Evolutionary conservation across 2,113 vertebrate genomes (phyloP).

Genomic region (Coptodon bakossiorum): DNA sequence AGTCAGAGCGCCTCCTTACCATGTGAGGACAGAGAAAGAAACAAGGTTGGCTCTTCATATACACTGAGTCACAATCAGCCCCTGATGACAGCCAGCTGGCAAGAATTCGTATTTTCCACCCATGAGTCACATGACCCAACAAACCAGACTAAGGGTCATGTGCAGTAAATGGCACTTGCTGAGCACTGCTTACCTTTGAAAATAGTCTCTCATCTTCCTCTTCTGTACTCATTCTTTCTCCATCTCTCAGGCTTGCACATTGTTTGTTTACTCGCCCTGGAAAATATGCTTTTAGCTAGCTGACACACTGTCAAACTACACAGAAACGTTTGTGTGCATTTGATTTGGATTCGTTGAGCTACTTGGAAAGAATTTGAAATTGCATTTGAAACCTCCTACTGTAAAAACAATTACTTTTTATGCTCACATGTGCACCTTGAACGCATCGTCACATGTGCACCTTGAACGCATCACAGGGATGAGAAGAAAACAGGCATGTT

Average conservation of each 20-base stretch:
- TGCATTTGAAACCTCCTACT: background rate
- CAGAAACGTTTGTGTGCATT: accelerated
- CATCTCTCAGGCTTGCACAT: background rate
- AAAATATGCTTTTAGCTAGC: background rate
- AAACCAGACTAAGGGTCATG: background rate
- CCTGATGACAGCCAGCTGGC: background rate
- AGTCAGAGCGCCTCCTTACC: background rate
- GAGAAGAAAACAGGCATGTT: background rate
- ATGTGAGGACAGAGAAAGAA: background rate
- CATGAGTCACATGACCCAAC: background rate
- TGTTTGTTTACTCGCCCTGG: background rate
- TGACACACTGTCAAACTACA: background rate
- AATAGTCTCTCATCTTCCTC: background rate
- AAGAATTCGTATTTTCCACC: background rate
- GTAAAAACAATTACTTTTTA: background rate
- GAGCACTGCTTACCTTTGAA: background rate
- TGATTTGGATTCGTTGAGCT: background rate
- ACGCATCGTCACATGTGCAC: background rate
- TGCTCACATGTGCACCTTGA: background rate
- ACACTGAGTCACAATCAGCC: background rate
- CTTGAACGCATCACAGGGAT: background rate
- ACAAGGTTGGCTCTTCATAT: background rate
- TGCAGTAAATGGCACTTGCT: background rate
- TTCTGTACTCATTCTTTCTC: background rate
- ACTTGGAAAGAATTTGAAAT: background rate